Evolutionary conservation across 2,888 invertebrate genomes (phyloP).

Genomic region (Thecocarcelia acutangulata): DNA sequence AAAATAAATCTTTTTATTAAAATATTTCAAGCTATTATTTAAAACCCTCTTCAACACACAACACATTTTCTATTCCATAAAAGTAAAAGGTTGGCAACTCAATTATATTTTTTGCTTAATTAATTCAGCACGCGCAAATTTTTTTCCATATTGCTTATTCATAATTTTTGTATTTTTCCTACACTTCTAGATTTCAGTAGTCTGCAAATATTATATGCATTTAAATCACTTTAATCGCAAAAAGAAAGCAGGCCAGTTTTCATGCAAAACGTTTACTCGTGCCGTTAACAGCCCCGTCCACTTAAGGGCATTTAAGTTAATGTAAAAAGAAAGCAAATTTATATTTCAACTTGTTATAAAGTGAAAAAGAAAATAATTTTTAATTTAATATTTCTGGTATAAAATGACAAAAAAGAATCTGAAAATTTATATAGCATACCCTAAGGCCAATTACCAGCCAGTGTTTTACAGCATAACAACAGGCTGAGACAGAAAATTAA

Average conservation of each 20-base stretch:
- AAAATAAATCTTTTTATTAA: too few species aligned
- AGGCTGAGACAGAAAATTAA: conserved; percentile 14
- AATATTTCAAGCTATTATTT: too few species aligned
- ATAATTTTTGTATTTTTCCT: background rate
- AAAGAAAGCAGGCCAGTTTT: background rate
- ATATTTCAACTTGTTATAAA: conserved; percentile 26
- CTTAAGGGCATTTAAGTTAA: conserved; percentile 45
- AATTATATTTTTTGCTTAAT: too few species aligned
- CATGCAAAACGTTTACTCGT: background rate
- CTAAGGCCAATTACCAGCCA: conserved; percentile 59
- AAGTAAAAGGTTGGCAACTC: too few species aligned
- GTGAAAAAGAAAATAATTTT: conserved; percentile 57
- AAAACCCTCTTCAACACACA: too few species aligned
- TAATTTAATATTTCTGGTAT: conserved; percentile 57
- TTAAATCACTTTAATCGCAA: background rate
- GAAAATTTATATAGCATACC: conserved; percentile 57
- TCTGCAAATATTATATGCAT: too few species aligned
- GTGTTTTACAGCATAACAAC: conserved; percentile 41
- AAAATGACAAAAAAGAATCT: conserved; percentile 9
- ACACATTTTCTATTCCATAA: too few species aligned
- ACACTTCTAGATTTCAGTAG: background rate
- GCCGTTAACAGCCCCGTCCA: background rate
- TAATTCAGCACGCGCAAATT: too few species aligned
- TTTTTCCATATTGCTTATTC: background rate
- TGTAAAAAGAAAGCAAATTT: conserved; percentile 37